Percentiles rank a stretch among this genome's conserved stretches.
These are phyloP conservation scores for Tenrec ecaudatus DNA, from an alignment of 2,113 vertebrate species.

Conservation along the genomic window DNA sequence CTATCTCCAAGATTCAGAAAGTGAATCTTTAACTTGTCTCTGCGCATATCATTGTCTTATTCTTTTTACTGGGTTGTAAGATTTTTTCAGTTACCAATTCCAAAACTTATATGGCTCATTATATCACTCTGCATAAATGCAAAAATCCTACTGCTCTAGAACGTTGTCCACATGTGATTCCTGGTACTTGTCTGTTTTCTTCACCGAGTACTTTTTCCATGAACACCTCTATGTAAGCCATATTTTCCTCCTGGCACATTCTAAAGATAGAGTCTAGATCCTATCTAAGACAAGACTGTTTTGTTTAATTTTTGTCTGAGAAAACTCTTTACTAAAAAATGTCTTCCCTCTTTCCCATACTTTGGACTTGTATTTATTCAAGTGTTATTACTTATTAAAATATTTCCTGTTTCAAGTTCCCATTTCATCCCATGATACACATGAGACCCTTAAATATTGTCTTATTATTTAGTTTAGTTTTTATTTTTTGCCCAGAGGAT, in stretches of 20 bases:
- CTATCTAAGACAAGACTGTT: not conserved
- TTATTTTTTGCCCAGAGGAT: fast-evolving
- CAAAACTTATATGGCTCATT: no score
- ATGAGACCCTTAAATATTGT: not conserved
- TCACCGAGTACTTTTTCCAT: no score
- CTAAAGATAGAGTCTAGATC: not conserved
- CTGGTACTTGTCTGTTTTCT: fast-evolving
- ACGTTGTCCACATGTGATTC: fast-evolving
- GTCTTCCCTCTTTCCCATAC: not conserved
- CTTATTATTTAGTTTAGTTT: not conserved
- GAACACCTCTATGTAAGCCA: fast-evolving
- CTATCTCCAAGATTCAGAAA: no score
- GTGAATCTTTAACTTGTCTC: no score
- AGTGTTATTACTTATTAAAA: not conserved
- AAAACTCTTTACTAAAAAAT: not conserved
- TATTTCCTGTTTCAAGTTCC: not conserved
- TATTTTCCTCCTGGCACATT: not conserved
- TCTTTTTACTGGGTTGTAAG: not conserved
- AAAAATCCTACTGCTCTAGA: not conserved
- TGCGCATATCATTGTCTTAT: not conserved
- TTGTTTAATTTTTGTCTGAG: not conserved
- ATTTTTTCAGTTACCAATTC: not conserved
- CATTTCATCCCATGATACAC: not conserved
- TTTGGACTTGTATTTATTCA: not conserved
- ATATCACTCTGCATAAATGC: not conserved